Conservation (phyloP, 2,113 vertebrate genomes). For the Pogonocichla stellata region DNA sequence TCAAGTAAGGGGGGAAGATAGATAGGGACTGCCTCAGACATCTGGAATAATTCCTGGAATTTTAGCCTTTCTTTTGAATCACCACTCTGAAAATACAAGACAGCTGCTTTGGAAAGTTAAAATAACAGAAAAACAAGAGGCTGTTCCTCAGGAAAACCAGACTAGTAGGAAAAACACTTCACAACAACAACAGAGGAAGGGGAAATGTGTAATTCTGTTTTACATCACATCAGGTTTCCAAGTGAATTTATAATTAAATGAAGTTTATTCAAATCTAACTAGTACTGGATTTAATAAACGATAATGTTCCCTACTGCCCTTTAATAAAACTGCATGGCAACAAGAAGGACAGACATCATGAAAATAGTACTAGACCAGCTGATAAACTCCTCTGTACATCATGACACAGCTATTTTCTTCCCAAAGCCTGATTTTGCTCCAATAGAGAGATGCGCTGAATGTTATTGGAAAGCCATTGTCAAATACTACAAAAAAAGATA, state of each 20-base stretch:
- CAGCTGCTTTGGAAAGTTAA: background rate
- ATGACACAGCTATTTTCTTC: background rate
- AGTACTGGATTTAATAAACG: constrained; percentile 14
- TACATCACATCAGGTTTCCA: constrained; percentile 2
- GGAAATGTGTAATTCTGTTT: background rate
- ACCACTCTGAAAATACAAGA: background rate
- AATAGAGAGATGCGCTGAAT: background rate
- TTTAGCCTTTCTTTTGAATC: background rate
- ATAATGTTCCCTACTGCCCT: background rate
- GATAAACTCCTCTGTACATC: background rate
- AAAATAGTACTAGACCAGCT: background rate
- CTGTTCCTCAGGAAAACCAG: background rate
- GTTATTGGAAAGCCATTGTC: background rate
- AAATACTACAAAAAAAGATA: background rate
- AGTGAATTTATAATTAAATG: constrained; percentile 37
- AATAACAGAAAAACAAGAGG: background rate
- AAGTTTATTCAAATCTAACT: constrained; percentile 48
- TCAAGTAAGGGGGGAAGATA: background rate
- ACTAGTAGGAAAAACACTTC: background rate
- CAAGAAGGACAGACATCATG: background rate
- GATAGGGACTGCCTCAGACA: background rate
- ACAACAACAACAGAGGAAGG: background rate
- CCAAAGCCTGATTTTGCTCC: background rate
- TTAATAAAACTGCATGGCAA: constrained; percentile 19
- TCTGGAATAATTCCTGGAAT: background rate